These are phyloP conservation scores for Clarias batrachus DNA, from an alignment of 2,113 vertebrate genomes.

Conservation along the genomic window DNA sequence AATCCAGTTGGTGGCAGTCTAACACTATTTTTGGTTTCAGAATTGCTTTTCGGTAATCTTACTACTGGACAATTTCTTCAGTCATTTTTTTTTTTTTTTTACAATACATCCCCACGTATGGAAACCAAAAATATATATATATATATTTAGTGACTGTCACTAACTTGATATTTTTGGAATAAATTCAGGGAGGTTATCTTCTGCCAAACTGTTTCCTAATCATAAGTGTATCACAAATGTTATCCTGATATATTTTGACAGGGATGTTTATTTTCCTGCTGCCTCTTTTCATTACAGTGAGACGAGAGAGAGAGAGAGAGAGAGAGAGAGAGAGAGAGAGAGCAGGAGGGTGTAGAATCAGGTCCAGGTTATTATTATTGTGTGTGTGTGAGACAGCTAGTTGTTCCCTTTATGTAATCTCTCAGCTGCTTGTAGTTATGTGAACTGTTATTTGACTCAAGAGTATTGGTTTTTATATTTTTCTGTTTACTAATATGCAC, in stretches of 20 bases:
- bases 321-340: constrained; percentile 4
- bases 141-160: constrained; percentile 13
- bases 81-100: neutral
- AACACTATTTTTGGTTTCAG: constrained; percentile 22
- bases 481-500: constrained; percentile 24
- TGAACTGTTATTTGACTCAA: constrained; percentile 25
- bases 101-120: neutral
- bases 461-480: constrained; percentile 31
- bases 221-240: constrained; percentile 23
- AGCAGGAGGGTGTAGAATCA: neutral
- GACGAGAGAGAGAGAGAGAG: neutral
- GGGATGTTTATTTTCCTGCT: constrained; percentile 22
- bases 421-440: constrained; percentile 38
- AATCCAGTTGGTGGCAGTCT: constrained; percentile 65
- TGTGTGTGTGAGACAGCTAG: constrained; percentile 28
- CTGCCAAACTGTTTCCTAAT: constrained; percentile 37
- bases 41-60: neutral
- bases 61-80: constrained; percentile 18
- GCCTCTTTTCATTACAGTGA: constrained; percentile 1
- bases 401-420: constrained; percentile 17
- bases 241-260: constrained; percentile 53
- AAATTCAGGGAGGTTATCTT: constrained; percentile 49
- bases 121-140: neutral
- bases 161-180: constrained; percentile 44
- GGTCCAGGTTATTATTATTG: neutral